Base-by-base conservation (phyloP, 2,888 invertebrate species). In the Cryptocephalus primarius region DNA sequence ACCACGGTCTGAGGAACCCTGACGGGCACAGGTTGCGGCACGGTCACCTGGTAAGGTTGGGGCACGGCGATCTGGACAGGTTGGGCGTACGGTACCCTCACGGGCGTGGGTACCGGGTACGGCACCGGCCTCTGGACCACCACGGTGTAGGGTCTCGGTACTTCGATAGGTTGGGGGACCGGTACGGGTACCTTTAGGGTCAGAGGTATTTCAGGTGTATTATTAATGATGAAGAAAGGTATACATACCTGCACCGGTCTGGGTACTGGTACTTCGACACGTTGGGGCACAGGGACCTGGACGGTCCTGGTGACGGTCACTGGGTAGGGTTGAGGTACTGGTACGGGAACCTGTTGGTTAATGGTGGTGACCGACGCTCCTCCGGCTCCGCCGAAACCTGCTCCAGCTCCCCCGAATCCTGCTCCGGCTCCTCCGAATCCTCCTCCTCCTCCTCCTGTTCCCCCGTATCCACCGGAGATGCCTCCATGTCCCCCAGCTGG, bases 21-120 rank as follows among this genome's bases (percentile, higher is more conserved):
- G 45, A 71, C 64, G 36, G 72, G 70, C 1, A 75, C 72, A 0
- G 76, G 76, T 45, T 76, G 76, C 9, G 77, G 70, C 0, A 77
- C 71, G 0, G 74, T 72, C 32, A 76, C 76, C 3, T 77, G 74
- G 46, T 74, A 74, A 1, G 78, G 77, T 48, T 77, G 69, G 41
- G 78, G 75, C 0, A 78, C 68, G 2, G 69, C 67, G 8, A 75
- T 68, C 2, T 69, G 56, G 13, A 72, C 68, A 0, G 74, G 70
- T 39, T 71, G 65, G 1, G 72, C 69, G 3, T 67, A 65, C 44
- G 70, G 63, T 8, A 70, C 70, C 1, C 72, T 75, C 0, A 77
- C 74, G 0, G 73, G 72, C 0, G 74, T 69, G 3, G 71, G 73
- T 2, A 66, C 61, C 14, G 65, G 55, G 2, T 60, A 59, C 32